These are phyloP conservation scores for Lithophane socia DNA, from an alignment of 2,888 invertebrate genomes.

Conservation along the genomic window DNA sequence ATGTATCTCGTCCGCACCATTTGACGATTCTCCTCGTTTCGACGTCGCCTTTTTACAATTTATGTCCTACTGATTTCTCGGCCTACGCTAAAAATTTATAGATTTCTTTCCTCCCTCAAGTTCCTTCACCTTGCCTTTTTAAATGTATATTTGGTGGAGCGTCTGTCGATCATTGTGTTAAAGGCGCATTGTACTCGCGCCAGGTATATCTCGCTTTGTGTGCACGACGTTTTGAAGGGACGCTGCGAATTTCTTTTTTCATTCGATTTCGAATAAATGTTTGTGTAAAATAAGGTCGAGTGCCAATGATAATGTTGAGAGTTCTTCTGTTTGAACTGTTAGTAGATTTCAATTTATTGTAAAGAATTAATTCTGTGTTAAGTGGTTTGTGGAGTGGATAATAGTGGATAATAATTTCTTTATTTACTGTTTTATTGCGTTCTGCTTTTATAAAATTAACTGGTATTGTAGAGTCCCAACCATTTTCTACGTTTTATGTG, in stretches of 20 bases:
- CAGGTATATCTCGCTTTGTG: slow-evolving; percentile 46
- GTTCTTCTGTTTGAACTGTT: slow-evolving; percentile 31
- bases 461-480: not conserved
- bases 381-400: slow-evolving; percentile 44
- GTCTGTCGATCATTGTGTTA: slow-evolving; percentile 60
- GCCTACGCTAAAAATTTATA: slow-evolving; percentile 72
- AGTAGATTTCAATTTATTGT: slow-evolving; percentile 49
- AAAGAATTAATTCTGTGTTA: slow-evolving; percentile 48
- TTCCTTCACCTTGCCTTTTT: slow-evolving; percentile 55
- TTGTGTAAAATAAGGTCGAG: slow-evolving; percentile 57
- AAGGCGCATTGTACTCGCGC: slow-evolving; percentile 51
- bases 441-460: slow-evolving; percentile 9
- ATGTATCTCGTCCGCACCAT: slow-evolving; percentile 87
- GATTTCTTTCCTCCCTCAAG: slow-evolving; percentile 56
- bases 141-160: slow-evolving; percentile 57
- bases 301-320: slow-evolving; percentile 49
- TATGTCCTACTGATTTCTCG: slow-evolving; percentile 78
- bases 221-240: slow-evolving; percentile 25
- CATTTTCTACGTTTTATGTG: not conserved
- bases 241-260: slow-evolving; percentile 36
- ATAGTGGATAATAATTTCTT: slow-evolving; percentile 22
- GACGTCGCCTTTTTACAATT: slow-evolving; percentile 82
- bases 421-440: slow-evolving; percentile 28
- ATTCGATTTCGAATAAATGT: slow-evolving; percentile 38
- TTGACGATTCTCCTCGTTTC: slow-evolving; percentile 84